Evolutionary conservation across 2,888 invertebrate genomes (phyloP).

Genomic region (Argyresthia albistria): DNA sequence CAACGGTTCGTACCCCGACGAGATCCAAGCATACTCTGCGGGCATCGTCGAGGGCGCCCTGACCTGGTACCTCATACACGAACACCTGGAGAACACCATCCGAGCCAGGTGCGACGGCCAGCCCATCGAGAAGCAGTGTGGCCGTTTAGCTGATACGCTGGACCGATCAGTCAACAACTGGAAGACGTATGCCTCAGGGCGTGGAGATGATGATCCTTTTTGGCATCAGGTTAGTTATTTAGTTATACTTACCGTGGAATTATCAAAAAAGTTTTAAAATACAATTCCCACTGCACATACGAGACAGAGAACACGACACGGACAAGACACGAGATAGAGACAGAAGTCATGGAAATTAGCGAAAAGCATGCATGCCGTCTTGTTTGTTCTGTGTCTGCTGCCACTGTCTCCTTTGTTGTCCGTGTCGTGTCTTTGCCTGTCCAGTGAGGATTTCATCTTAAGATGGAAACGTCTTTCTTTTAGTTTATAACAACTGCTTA

Average conservation of each 20-base stretch:
- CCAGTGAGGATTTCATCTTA: neutral
- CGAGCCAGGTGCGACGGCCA: constrained; percentile 63
- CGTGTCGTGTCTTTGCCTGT: too few species aligned
- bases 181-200: constrained; percentile 67
- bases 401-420: too few species aligned
- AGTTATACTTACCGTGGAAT: too few species aligned
- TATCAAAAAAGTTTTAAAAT: too few species aligned
- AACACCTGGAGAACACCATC: constrained; percentile 83
- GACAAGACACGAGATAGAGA: too few species aligned
- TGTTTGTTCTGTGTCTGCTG: too few species aligned
- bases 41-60: constrained; percentile 88
- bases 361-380: too few species aligned
- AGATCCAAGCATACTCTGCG: constrained; percentile 88
- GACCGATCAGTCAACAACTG: constrained; percentile 76
- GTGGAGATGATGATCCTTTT: constrained; percentile 71
- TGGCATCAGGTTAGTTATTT: constrained; percentile 86
- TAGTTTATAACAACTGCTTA: too few species aligned
- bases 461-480: neutral
- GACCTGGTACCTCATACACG: constrained; percentile 85
- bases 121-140: constrained; percentile 70
- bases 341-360: too few species aligned
- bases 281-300: too few species aligned
- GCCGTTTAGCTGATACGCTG: constrained; percentile 75
- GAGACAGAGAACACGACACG: too few species aligned
- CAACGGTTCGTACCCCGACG: constrained; percentile 79